Evolutionary conservation across 2,888 invertebrate species (phyloP).

Genomic region (Stictocephala bisonia): DNA sequence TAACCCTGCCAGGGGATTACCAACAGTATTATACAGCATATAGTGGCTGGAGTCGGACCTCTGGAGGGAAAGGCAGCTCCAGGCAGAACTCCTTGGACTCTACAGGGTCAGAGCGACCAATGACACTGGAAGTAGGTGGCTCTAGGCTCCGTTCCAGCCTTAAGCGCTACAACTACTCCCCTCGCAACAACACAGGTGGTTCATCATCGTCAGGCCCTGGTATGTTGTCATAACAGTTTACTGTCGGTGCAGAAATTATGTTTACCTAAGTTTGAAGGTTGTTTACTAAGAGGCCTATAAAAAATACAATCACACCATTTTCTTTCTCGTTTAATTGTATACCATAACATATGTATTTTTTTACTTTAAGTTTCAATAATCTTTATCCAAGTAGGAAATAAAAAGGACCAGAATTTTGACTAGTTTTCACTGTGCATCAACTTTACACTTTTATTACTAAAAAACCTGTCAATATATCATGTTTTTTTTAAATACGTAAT

Average conservation of each 20-base stretch:
- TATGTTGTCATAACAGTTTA: constrained; percentile 7
- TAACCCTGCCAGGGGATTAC: constrained; percentile 16
- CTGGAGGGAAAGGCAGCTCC: constrained; percentile 32
- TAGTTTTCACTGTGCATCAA: too few relatives aligned
- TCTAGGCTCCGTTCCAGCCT: constrained; percentile 80
- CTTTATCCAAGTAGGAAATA: too few relatives aligned
- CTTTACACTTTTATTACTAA: too few relatives aligned
- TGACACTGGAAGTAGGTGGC: constrained; percentile 71
- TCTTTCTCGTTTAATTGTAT: too few relatives aligned
- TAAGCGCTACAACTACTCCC: constrained; percentile 74
- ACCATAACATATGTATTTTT: too few relatives aligned
- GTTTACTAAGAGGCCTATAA: neutral
- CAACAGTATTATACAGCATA: constrained; percentile 40
- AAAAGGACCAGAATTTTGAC: too few relatives aligned
- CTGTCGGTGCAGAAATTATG: neutral
- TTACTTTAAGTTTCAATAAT: too few relatives aligned
- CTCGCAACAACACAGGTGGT: constrained; percentile 50
- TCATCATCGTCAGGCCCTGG: constrained; percentile 57
- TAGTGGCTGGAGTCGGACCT: constrained; percentile 10
- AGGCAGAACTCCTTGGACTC: constrained; percentile 63
- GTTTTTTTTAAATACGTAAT: too few relatives aligned
- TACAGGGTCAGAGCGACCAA: constrained; percentile 69
- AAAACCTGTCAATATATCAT: too few relatives aligned
- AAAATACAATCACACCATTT: too few relatives aligned
- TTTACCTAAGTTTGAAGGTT: neutral